phyloP scores from a whole-genome alignment of 2,888 invertebrate genomes.

The Mactromeris polynyma region DNA sequence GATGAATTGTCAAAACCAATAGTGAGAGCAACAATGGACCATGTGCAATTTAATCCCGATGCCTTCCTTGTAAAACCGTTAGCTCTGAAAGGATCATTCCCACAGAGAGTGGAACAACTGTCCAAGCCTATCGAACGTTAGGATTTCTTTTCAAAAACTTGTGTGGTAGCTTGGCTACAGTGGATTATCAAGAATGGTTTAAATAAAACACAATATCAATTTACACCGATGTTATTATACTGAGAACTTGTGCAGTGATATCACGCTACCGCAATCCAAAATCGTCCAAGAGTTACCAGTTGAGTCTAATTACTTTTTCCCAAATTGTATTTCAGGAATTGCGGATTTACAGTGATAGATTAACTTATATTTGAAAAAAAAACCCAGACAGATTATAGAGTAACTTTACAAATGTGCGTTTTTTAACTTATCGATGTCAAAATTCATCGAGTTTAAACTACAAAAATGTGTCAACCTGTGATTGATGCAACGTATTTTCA shows the following conservation, averaged over 20 bases:
- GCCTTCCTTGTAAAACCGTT: constrained; percentile 83
- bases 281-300: not conserved
- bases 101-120: constrained; percentile 79
- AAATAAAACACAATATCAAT: not conserved
- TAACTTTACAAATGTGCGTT: too few relatives aligned
- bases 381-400: too few relatives aligned
- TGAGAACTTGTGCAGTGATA: not conserved
- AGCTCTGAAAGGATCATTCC: constrained; percentile 82
- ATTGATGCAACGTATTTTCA: too few relatives aligned
- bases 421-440: too few relatives aligned
- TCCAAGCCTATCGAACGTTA: constrained; percentile 81
- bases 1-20: constrained; percentile 80
- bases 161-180: not conserved
- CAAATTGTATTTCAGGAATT: too few relatives aligned
- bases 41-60: constrained; percentile 85
- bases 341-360: too few relatives aligned
- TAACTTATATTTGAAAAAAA: too few relatives aligned
- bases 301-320: too few relatives aligned
- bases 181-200: not conserved
- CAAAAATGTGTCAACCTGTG: too few relatives aligned
- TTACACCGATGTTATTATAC: not conserved
- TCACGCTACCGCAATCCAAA: not conserved
- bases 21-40: constrained; percentile 84
- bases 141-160: constrained; percentile 14
- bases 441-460: too few relatives aligned